phyloP scores from a whole-genome alignment of 1,140 invertebrate species.

The Leguminivora glycinivorella region DNA sequence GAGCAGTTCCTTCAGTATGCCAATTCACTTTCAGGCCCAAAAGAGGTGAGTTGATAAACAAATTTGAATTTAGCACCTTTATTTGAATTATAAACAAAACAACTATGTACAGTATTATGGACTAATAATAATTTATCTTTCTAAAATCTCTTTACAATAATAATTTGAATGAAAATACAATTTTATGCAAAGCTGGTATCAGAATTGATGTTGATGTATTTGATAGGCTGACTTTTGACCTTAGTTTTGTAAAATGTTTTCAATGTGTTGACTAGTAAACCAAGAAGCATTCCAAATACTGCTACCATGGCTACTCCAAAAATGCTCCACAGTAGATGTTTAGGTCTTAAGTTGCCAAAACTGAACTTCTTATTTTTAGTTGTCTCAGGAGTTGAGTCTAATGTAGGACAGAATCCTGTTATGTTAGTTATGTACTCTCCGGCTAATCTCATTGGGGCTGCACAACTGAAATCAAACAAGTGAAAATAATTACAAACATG shows the following conservation, averaged over 20 bases:
- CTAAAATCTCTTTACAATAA: slow-evolving; percentile 35
- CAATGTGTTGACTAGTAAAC: slow-evolving; percentile 56
- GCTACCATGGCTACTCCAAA: slow-evolving; percentile 61
- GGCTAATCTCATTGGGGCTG: slow-evolving; percentile 65
- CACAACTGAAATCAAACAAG: slow-evolving; percentile 61
- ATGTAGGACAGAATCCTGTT: slow-evolving; percentile 60
- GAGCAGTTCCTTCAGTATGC: slow-evolving; percentile 80
- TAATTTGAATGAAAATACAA: slow-evolving; percentile 29
- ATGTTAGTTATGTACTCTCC: slow-evolving; percentile 69
- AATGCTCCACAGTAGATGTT: slow-evolving; percentile 70
- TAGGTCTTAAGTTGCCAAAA: slow-evolving; percentile 59
- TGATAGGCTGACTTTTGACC: slow-evolving; percentile 57
- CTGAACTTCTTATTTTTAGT: slow-evolving; percentile 49
- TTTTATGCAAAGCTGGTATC: slow-evolving; percentile 57
- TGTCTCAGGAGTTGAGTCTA: slow-evolving; percentile 54
- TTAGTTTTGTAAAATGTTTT: slow-evolving; percentile 63
- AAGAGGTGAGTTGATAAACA: slow-evolving; percentile 73
- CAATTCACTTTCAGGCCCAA: slow-evolving; percentile 76
- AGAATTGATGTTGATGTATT: slow-evolving; percentile 62
- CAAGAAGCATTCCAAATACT: slow-evolving; percentile 62
- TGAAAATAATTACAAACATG: background rate
- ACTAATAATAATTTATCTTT: slow-evolving; percentile 27
- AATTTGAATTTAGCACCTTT: slow-evolving; percentile 32
- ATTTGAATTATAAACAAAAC: slow-evolving; percentile 28
- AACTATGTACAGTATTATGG: slow-evolving; percentile 28